Base-by-base conservation (phyloP, 64 coral and sea anemone genomes). In the Actinia tenebrosa region DNA sequence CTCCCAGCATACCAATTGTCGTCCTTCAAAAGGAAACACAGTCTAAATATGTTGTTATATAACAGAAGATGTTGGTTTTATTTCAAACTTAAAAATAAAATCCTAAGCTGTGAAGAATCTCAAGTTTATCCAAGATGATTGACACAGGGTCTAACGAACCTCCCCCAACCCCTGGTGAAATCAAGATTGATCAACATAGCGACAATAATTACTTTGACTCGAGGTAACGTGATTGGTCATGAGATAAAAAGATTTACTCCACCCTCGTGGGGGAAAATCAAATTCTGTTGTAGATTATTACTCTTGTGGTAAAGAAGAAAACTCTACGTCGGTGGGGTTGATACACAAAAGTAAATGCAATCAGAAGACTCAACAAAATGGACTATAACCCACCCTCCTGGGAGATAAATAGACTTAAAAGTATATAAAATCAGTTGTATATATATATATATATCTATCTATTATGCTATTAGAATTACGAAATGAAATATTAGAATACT, bases 1-100 rank as follows among this genome's bases (percentile, higher is more conserved):
- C 69, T 75, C 0, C 11, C n/a, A 75, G 63, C 63, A n/a, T 66
- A 11, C n/a, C 14, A 75, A 75, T 14, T 42, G 23, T 75, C 26
- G 26, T 75, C 69, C 69, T 75, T 75, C 69, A 75, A 25, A 75
- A 75, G 69, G 69, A 43, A 75, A n/a, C 26, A 27, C 25, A 75
- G 5, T 43, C 3, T 23, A 42, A 13, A 30, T 42, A 30, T 75
- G 69, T 75, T 75, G 69, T 75, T 8, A 75, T 75, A 75, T 75
- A 75, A 75, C 69, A 75, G 69, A 42, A 30, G 13, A 42, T 75
- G 25, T 75, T 75, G 69, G 69, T 75, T 30, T 75, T 43, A 14
- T 75, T 75, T 75, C 23, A 75, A 75, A 75, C 69, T 75, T 10
- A 11, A 30, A 42, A 27, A 75, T 75, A 1, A 15, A 75, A 75